Conservation (phyloP, 2,113 vertebrate species). For the Hyaena hyaena region DNA sequence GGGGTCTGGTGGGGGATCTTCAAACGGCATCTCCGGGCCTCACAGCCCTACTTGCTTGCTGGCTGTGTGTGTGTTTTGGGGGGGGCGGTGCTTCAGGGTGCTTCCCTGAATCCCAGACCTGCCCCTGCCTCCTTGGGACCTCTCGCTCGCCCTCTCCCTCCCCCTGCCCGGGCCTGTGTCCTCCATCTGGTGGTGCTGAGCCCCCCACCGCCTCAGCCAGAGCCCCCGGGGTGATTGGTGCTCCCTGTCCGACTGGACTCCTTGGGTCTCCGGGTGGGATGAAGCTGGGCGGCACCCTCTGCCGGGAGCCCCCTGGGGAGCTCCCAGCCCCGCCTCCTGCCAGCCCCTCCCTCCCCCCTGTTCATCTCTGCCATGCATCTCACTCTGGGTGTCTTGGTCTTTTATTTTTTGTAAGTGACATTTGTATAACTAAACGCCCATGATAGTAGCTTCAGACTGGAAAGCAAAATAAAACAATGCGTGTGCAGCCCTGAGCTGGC, state of each 20-base stretch:
- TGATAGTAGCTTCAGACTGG: constrained; percentile 91
- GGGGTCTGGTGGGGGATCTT: constrained; percentile 55
- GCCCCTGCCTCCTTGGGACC: background rate
- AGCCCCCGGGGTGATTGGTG: constrained; percentile 78
- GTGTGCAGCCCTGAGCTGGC: background rate
- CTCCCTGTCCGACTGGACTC: constrained; percentile 73
- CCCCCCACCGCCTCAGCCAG: constrained; percentile 22
- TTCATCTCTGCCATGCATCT: constrained; percentile 76
- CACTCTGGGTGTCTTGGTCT: constrained; percentile 81
- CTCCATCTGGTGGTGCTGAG: background rate
- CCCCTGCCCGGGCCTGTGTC: background rate
- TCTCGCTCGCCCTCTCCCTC: background rate
- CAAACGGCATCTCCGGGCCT: constrained; percentile 55
- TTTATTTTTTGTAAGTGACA: constrained; percentile 95
- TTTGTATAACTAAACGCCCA: constrained; percentile 94
- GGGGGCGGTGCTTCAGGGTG: constrained; percentile 16
- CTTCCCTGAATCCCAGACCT: background rate
- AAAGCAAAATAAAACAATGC: constrained; percentile 87
- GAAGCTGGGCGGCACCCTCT: background rate
- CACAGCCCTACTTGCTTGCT: background rate
- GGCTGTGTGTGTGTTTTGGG: background rate
- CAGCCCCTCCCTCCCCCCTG: background rate
- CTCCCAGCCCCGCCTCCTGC: background rate
- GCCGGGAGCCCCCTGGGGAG: constrained; percentile 19
- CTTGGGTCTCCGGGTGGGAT: background rate